Evolutionary conservation across 1,140 invertebrate species (phyloP), one percentile per base, ranked within the genome.

Genomic region (Daktulosphaira vitifoliae): DNA sequence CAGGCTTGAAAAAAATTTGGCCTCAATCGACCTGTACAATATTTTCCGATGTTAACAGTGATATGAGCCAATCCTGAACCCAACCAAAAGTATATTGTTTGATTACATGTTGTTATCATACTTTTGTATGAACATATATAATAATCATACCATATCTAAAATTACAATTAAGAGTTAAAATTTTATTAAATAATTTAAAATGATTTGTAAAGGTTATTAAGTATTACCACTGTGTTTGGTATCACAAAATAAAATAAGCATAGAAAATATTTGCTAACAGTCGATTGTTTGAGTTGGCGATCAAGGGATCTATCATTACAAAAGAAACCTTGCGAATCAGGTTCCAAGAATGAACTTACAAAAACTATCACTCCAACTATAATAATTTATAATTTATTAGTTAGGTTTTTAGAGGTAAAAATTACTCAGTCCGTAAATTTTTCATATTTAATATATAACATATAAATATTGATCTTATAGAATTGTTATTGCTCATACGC

Each of bases 291-390:
- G 37, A 70, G 70, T 11, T 81, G 82, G 72, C 82, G 81, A 48
- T 77, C 75, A 54, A 85, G 78, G 64, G 79, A 79, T 64, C 82
- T 77, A 72, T 85, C 84, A 72, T 82, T 77, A 73, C 84, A 85
- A 72, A 80, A 83, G 70, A 84, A 85, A 22, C 84, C 84, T 26
- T 81, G 74, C 42, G 78, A 71, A 68, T 74, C 79, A 8, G 83
- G 81, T n/a, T 72, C 73, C 49, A 71, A 49, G 11, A 72, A n/a
- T 16, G 69, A 67, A 18, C 70, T 67, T 15, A 73, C 11, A 16
- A 75, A 42, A 15, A 74, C 49, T 6, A 71, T 62, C 37, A 76
- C 20, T 15, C 73, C 75, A 65, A 74, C 75, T 76, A 67, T 46
- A 72, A 70, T 66, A 66, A 18, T 13, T 76, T 73, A 76, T 70